Evolutionary conservation across 1,140 invertebrate species (phyloP).

Genomic region (Acromyrmex charruanus): DNA sequence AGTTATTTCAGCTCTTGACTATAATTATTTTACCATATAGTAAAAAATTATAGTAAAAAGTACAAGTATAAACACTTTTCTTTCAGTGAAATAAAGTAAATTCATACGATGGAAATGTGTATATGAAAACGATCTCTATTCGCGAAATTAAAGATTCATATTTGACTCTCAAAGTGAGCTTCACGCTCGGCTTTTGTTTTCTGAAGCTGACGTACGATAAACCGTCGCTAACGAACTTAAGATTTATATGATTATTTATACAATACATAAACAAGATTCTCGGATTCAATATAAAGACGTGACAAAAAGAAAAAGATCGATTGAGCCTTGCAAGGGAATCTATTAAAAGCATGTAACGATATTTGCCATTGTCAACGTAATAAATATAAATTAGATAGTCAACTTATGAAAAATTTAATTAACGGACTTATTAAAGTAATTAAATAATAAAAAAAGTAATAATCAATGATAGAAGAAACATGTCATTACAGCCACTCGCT

Average conservation of each 20-base stretch:
- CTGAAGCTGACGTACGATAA: background rate
- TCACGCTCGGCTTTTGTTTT: background rate
- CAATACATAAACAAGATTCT: background rate
- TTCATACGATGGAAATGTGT: background rate
- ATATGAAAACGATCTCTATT: background rate
- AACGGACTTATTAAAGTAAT: background rate
- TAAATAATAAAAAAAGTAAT: slow-evolving; percentile 23
- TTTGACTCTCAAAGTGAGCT: no score
- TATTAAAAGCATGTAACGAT: slow-evolving; percentile 21
- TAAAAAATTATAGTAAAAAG: no score
- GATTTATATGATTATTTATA: background rate
- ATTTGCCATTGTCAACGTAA: background rate
- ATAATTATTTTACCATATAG: no score
- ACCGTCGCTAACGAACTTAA: background rate
- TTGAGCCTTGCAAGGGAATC: background rate
- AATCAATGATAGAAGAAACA: background rate
- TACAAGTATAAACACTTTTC: no score
- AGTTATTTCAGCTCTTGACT: no score
- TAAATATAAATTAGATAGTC: slow-evolving; percentile 13
- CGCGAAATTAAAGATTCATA: background rate
- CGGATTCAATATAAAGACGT: background rate
- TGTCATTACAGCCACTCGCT: background rate
- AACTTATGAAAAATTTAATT: slow-evolving; percentile 22
- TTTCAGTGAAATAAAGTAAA: background rate
- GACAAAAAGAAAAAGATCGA: slow-evolving; percentile 2